A percentile compares a stretch with the other conserved stretches of the same genome.
Conservation (phyloP, 2,113 vertebrate species). For the Odocoileus hemionus region DNA sequence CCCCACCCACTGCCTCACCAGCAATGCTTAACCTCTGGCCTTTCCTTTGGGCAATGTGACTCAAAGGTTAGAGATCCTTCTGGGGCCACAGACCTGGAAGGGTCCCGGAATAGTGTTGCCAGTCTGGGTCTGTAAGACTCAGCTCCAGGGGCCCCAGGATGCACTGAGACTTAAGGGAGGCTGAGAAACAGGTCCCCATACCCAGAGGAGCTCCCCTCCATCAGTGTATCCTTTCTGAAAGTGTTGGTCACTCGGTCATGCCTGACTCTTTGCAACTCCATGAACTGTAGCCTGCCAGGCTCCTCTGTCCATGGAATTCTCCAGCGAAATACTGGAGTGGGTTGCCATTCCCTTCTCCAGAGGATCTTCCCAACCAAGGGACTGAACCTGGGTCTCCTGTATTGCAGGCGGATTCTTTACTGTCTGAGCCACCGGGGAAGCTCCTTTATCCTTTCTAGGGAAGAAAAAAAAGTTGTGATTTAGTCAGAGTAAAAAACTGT, state of each 20-base stretch:
- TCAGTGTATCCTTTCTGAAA: neutral
- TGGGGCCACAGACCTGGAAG: neutral
- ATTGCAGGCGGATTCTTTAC: neutral
- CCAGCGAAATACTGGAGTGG: neutral
- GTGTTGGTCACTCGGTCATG: neutral
- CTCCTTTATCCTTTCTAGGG: neutral
- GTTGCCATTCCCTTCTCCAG: neutral
- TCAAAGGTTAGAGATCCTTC: neutral
- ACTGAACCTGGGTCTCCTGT: neutral
- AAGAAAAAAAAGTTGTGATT: neutral
- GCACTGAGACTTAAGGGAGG: neutral
- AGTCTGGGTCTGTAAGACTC: neutral
- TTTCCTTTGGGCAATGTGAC: neutral
- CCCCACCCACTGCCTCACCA: neutral
- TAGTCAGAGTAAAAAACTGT: neutral
- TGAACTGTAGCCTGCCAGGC: neutral
- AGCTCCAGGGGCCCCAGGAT: neutral
- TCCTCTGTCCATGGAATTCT: neutral
- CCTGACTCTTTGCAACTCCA: neutral
- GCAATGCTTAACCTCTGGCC: neutral
- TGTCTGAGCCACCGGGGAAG: neutral
- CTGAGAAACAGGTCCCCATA: neutral
- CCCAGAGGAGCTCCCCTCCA: neutral
- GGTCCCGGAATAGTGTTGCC: neutral
- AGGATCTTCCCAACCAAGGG: neutral